A percentile compares a stretch with the other conserved stretches of the same genome.
phyloP scores from a whole-genome alignment of 2,113 vertebrate genomes.

The Mesoclemmys tuberculata region DNA sequence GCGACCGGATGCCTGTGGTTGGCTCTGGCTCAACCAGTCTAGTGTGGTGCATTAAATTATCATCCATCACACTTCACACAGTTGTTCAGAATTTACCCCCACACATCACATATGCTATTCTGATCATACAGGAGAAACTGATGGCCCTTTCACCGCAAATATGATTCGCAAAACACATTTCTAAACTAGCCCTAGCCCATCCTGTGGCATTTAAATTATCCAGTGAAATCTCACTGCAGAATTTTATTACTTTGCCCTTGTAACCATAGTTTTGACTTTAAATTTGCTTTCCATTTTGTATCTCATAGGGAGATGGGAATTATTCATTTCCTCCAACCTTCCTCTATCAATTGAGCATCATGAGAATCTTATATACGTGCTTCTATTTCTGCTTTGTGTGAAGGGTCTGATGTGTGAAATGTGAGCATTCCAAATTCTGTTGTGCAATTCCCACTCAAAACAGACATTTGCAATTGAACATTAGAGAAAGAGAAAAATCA shows the following conservation, averaged over 20 bases:
- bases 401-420: constrained; percentile 35
- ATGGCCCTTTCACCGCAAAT: not conserved
- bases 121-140: not conserved
- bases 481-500: not conserved
- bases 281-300: not conserved
- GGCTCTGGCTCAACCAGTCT: not conserved
- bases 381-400: not conserved
- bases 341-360: not conserved
- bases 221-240: not conserved
- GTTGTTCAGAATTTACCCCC: not conserved
- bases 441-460: not conserved
- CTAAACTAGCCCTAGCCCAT: not conserved
- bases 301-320: not conserved
- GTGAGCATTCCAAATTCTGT: not conserved
- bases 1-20: not conserved
- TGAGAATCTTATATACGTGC: not conserved
- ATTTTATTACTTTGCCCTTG: not conserved
- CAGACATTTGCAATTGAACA: not conserved
- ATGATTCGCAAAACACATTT: not conserved
- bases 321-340: not conserved
- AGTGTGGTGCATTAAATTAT: not conserved
- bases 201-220: not conserved
- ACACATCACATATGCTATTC: not conserved
- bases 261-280: not conserved
- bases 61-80: not conserved